phyloP scores from a whole-genome alignment of 2,888 invertebrate species.

The Meiosimyza decipiens region DNA sequence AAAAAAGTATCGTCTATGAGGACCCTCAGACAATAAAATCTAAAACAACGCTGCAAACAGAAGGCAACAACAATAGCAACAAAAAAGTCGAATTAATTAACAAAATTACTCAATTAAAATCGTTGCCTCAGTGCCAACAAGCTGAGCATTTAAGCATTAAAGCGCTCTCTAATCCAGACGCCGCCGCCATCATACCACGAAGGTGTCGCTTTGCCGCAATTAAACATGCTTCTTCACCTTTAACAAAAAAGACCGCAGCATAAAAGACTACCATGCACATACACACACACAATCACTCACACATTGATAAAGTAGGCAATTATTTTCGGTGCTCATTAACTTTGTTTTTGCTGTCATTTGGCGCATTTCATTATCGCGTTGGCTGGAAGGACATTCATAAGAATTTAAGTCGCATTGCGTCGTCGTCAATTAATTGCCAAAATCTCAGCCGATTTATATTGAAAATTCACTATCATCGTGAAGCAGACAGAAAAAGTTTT shows the following conservation, averaged over 20 bases:
- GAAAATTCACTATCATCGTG: slow-evolving; percentile 1
- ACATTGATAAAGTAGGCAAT: slow-evolving; percentile 2
- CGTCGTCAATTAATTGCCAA: neutral
- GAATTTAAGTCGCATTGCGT: neutral
- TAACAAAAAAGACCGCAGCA: too few species aligned
- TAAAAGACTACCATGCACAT: too few species aligned
- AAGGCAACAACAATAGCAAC: too few species aligned
- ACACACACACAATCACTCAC: neutral
- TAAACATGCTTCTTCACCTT: neutral
- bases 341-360: neutral
- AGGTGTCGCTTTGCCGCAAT: slow-evolving; percentile 16
- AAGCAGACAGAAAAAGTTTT: neutral
- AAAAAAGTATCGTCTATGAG: too few species aligned
- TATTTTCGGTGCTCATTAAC: slow-evolving; percentile 9
- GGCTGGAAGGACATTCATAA: neutral
- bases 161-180: slow-evolving; percentile 18
- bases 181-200: neutral
- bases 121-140: neutral
- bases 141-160: neutral
- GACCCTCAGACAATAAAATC: too few species aligned
- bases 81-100: slow-evolving; percentile 24
- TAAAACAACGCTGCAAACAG: too few species aligned
- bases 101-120: slow-evolving; percentile 28
- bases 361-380: neutral
- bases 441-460: neutral